These are phyloP conservation scores for Toxotes chatareus DNA, from an alignment of 2,113 vertebrate genomes.

Conservation along the genomic window DNA sequence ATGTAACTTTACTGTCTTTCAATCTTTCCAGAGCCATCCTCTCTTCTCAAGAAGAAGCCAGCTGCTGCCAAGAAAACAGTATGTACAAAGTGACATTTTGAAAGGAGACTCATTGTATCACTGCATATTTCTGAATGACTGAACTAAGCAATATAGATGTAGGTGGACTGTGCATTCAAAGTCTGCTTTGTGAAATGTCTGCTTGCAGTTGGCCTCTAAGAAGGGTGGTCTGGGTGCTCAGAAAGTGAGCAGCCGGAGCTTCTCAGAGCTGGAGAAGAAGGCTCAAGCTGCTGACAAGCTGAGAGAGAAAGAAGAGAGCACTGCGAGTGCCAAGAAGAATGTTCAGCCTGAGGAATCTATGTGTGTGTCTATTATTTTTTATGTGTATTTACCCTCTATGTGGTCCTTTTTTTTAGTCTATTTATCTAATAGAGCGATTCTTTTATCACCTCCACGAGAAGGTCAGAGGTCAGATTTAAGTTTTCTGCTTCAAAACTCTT, in stretches of 20 bases:
- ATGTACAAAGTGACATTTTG: neutral
- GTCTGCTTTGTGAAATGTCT: slow-evolving; percentile 28
- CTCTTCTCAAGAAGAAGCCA: slow-evolving; percentile 84
- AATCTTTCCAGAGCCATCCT: slow-evolving; percentile 69
- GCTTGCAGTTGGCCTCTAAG: slow-evolving; percentile 87
- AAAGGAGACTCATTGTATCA: neutral
- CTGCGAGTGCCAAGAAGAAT: slow-evolving; percentile 60
- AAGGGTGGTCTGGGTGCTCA: slow-evolving; percentile 95
- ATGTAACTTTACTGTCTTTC: neutral
- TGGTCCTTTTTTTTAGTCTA: neutral
- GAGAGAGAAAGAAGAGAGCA: slow-evolving; percentile 79
- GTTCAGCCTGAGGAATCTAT: slow-evolving; percentile 81
- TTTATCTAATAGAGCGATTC: neutral
- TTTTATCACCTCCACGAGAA: neutral
- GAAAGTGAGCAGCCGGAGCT: slow-evolving; percentile 90
- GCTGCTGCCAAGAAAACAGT: slow-evolving; percentile 78
- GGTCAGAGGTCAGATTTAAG: slow-evolving; percentile 6
- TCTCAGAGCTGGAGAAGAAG: slow-evolving; percentile 91
- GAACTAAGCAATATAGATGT: neutral
- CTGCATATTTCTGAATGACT: neutral
- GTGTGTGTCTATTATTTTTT: slow-evolving; percentile 75
- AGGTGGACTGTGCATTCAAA: neutral
- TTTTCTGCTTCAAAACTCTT: neutral
- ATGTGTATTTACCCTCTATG: neutral
- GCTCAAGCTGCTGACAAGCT: slow-evolving; percentile 92